Percentiles rank a stretch among this genome's conserved stretches.
Evolutionary conservation across 2,888 invertebrate genomes (phyloP).

Genomic region (Polymixis lichenea): DNA sequence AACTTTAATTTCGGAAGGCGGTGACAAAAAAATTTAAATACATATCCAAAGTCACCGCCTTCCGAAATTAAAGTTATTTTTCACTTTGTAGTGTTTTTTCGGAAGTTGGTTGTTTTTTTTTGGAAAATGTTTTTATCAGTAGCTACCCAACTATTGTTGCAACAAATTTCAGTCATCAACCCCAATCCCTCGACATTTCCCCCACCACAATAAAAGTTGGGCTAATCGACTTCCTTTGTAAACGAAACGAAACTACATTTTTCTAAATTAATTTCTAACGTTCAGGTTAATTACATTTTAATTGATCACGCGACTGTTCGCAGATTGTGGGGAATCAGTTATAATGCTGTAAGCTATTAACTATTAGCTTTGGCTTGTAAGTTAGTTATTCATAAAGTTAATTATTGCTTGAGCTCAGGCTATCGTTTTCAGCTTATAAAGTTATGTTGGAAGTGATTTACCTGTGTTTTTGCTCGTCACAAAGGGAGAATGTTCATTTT

Average conservation of each 20-base stretch:
- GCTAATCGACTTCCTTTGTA: conserved; percentile 45
- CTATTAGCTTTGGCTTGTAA: conserved; percentile 41
- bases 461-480: not conserved
- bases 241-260: conserved; percentile 34
- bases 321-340: conserved; percentile 42
- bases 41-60: too few species aligned
- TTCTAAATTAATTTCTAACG: conserved; percentile 49
- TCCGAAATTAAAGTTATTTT: too few species aligned
- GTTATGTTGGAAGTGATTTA: not conserved
- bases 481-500: not conserved
- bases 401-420: conserved; percentile 12
- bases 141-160: not conserved
- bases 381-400: conserved; percentile 42
- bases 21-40: too few species aligned
- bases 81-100: too few species aligned
- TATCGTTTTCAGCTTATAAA: conserved; percentile 3
- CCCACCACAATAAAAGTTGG: conserved; percentile 20
- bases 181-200: not conserved
- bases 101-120: too few species aligned
- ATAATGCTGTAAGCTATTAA: conserved; percentile 39
- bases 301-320: conserved; percentile 52
- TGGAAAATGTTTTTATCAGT: too few species aligned
- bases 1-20: too few species aligned
- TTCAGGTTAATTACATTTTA: conserved; percentile 43
- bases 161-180: not conserved